These are phyloP conservation scores for Epizoanthus ramosus DNA, from an alignment of 92 coral and sea anemone genomes.

Conservation along the genomic window DNA sequence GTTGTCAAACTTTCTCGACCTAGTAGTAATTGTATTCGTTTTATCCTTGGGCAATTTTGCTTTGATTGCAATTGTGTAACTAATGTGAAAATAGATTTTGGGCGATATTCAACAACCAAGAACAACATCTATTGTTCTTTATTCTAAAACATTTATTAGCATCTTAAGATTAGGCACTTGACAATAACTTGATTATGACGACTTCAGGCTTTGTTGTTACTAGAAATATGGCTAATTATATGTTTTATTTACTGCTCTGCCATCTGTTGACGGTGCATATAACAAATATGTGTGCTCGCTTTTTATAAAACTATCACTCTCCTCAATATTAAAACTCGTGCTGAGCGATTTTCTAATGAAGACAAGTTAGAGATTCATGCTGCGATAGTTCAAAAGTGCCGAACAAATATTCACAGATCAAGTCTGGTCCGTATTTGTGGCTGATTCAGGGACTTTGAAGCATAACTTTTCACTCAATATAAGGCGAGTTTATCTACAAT, in stretches of 20 bases:
- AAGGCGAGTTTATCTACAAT: neutral
- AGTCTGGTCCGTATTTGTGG: slow-evolving; percentile 27
- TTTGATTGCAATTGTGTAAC: slow-evolving; percentile 76
- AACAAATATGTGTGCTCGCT: slow-evolving; percentile 12
- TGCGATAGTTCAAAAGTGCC: slow-evolving; percentile 39
- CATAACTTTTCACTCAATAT: neutral
- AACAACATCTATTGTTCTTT: slow-evolving; percentile 88
- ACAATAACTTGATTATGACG: slow-evolving; percentile 92
- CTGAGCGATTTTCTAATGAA: slow-evolving; percentile 39
- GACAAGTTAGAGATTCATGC: slow-evolving; percentile 23
- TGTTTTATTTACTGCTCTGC: slow-evolving; percentile 69
- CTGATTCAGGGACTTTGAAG: slow-evolving; percentile 9
- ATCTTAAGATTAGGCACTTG: slow-evolving; percentile 66
- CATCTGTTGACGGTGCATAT: slow-evolving; percentile 58
- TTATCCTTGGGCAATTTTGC: slow-evolving; percentile 71
- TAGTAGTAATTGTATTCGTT: slow-evolving; percentile 73
- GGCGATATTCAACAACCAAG: slow-evolving; percentile 73
- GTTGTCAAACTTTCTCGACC: slow-evolving; percentile 54
- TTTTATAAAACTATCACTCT: slow-evolving; percentile 38
- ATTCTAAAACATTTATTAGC: slow-evolving; percentile 82
- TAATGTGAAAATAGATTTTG: slow-evolving; percentile 69
- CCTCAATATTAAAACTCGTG: slow-evolving; percentile 24
- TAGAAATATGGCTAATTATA: slow-evolving; percentile 61
- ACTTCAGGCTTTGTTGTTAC: slow-evolving; percentile 66
- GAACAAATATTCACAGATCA: slow-evolving; percentile 13